phyloP scores from a whole-genome alignment of 2,113 vertebrate genomes.

The Syrrhaptes paradoxus region DNA sequence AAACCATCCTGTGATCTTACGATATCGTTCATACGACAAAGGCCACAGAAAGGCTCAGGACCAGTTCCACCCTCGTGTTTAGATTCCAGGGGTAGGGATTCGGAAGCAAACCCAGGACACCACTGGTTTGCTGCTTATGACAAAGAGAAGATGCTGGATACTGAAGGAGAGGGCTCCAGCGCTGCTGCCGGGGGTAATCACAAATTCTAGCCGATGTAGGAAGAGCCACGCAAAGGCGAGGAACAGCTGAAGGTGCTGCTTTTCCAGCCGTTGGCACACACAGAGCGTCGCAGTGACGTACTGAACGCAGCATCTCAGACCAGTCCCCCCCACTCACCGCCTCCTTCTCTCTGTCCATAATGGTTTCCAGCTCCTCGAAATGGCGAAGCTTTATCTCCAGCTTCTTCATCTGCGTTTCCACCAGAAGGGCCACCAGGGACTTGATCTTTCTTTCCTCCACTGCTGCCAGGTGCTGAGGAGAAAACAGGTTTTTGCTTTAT shows the following conservation, averaged over 20 bases:
- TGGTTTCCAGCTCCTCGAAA: constrained; percentile 97
- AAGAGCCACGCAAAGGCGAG: neutral
- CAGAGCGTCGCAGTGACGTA: rapidly evolving
- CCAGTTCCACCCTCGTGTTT: rapidly evolving
- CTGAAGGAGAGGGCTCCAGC: neutral
- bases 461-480: constrained; percentile 88
- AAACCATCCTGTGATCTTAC: too few relatives aligned
- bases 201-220: neutral
- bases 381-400: constrained; percentile 97
- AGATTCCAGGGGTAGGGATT: neutral
- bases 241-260: rapidly evolving
- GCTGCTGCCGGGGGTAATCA: rapidly evolving
- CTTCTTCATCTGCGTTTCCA: constrained; percentile 99
- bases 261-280: neutral
- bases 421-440: constrained; percentile 93
- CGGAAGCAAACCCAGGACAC: neutral
- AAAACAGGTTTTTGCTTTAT: neutral
- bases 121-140: neutral
- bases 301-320: rapidly evolving
- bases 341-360: constrained; percentile 98
- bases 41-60: too few relatives aligned
- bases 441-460: constrained; percentile 98
- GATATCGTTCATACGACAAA: rapidly evolving
- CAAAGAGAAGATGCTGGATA: neutral
- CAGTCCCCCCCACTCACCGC: constrained; percentile 80